Evolutionary conservation across 1,140 invertebrate genomes (phyloP), one percentile per base, ranked within the genome.

Genomic region (Bombus cullumanus): DNA sequence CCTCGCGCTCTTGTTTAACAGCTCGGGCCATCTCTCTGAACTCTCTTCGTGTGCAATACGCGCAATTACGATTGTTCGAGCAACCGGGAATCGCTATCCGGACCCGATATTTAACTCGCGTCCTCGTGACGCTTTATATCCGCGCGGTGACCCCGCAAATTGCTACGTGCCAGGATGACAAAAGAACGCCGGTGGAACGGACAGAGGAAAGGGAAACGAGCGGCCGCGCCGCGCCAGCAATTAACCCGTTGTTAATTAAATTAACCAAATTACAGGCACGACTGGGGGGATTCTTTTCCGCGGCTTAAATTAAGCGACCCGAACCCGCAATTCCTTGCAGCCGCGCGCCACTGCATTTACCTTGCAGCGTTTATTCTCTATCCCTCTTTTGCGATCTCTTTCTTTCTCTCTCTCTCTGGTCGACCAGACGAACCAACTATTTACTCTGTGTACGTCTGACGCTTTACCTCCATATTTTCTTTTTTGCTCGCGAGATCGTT

Each of bases 211-310:
- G 57, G 57, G 37, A 59, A 10, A 62, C 37, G 57, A 12, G 13
- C 37, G 13, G 37, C 39, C 13, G 39, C 57, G 62, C 22, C 22
- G 76, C 68, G 76, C 66, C 71, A 53, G 69, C 74, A 89, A 89
- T 89, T 85, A 89, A 86, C 83, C 66, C 74, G 77, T 79, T 89
- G 74, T 88, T 89, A 89, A 89, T 89, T 89, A 88, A 89, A 89
- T 89, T 80, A 83, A 76, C 74, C 43, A 41, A 83, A 83, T 83
- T 83, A 77, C 47, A 39, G 28, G 13, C 75, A 41, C 53, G 53
- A 22, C 41, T 43, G 37, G 47, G 47, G 18, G 59, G 34, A 74
- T 81, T 73, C 72, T 74, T 88, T 82, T 66, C 64, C 80, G 69
- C n/a, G 80, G 69, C 3, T 25, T 13, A 37, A 80, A 34, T 76